Percentiles rank a stretch among this genome's conserved stretches.
phyloP scores from a whole-genome alignment of 2,113 vertebrate species.

The Festucalex cinctus region DNA sequence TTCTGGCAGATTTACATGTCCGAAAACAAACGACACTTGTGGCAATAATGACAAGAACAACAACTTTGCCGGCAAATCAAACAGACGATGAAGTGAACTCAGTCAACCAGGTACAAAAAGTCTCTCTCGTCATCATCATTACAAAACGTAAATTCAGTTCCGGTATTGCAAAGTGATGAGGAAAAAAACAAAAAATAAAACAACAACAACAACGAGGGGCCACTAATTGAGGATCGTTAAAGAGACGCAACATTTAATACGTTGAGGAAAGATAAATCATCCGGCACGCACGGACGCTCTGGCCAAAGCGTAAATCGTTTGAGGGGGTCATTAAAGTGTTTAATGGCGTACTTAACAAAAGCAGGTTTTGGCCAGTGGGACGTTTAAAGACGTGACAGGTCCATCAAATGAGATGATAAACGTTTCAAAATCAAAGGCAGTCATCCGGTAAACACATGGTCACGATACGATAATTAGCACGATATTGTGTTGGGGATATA shows the following conservation, averaged over 20 bases:
- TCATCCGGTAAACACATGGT: no score
- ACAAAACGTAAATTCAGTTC: conserved; percentile 13
- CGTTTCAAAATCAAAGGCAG: background rate
- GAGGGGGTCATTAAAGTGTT: conserved; percentile 1
- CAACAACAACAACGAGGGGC: conserved; percentile 35
- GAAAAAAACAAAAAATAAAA: no score
- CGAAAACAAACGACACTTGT: background rate
- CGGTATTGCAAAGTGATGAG: background rate
- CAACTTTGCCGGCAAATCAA: conserved; percentile 33
- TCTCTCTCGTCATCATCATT: conserved; percentile 39
- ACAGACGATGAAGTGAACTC: conserved; percentile 47
- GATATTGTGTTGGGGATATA: no score
- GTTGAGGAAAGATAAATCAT: conserved; percentile 41
- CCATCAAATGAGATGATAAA: background rate
- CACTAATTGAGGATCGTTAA: conserved; percentile 51
- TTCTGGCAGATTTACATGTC: background rate
- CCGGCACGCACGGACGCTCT: conserved; percentile 6
- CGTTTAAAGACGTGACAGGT: background rate
- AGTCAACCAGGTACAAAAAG: conserved; percentile 29
- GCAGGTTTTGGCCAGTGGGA: background rate
- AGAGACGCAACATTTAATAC: conserved; percentile 39
- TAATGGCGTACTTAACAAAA: conserved; percentile 1
- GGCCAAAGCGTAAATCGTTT: conserved; percentile 12
- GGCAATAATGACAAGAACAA: conserved; percentile 42
- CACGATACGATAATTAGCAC: no score